phyloP scores from a whole-genome alignment of 1,140 invertebrate species.

The Armadillidium nasatum region DNA sequence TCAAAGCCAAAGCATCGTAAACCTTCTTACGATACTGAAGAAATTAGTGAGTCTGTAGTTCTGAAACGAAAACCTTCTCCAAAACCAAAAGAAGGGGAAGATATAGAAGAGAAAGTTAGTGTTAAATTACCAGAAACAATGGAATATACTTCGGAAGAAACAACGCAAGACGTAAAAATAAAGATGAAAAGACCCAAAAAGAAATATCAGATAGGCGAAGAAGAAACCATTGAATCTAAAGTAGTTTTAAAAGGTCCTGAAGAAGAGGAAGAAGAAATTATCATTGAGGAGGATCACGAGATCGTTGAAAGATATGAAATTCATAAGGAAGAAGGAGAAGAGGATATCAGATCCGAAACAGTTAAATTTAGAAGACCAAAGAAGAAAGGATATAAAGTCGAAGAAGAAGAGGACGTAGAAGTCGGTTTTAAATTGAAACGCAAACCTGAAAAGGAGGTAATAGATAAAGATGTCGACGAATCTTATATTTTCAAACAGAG shows the following conservation, averaged over 20 bases:
- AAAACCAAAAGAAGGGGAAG: constrained; percentile 46
- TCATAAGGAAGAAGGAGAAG: neutral
- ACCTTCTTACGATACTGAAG: constrained; percentile 37
- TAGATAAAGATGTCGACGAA: constrained; percentile 33
- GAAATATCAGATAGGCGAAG: constrained; percentile 37
- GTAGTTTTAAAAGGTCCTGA: constrained; percentile 48
- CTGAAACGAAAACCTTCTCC: constrained; percentile 30
- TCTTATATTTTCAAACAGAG: constrained; percentile 31
- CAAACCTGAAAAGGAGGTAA: constrained; percentile 34
- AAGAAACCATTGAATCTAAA: constrained; percentile 39
- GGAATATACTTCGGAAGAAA: constrained; percentile 46
- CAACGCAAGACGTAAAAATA: constrained; percentile 45
- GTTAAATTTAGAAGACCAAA: constrained; percentile 35
- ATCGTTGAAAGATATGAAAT: constrained; percentile 49
- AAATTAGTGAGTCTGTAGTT: constrained; percentile 27
- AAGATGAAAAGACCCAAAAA: constrained; percentile 43
- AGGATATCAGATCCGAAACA: constrained; percentile 23
- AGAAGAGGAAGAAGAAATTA: constrained; percentile 46
- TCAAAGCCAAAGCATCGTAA: constrained; percentile 26
- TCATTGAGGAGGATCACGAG: constrained; percentile 47
- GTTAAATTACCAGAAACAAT: constrained; percentile 47
- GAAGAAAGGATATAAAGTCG: constrained; percentile 43
- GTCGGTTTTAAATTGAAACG: constrained; percentile 39
- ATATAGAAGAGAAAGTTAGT: constrained; percentile 37
- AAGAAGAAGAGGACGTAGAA: constrained; percentile 44